Evolutionary conservation across 2,888 invertebrate species (phyloP), one percentile per base, ranked within the genome.

Genomic region (Augiades crinisus): DNA sequence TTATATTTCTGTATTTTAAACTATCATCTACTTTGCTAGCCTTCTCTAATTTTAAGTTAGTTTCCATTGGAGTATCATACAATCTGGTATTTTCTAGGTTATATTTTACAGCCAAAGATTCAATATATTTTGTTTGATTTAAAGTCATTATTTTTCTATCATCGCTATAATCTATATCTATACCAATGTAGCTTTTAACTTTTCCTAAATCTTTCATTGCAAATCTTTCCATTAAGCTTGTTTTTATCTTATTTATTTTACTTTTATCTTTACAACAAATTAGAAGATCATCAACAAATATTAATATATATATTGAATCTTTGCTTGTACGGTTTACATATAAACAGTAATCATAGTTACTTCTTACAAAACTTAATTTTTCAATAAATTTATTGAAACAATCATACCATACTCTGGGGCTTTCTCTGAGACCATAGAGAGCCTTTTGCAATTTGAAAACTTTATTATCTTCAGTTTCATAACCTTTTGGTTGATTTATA

Each of bases 111-210:
- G 49, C 45, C 45, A 53, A 41, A 53, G 47, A 53, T 47, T 47
- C 47, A 47, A 54, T 51, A 46, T 54, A 54, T 30, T 54, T 54
- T 51, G 54, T 54, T 53, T 53, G 41, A 22, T 13, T 43, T 47
- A 53, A 4, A 34, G 47, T 43, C 53, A 47, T 36, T 47, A 47
- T 19, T 14, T 38, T 51, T 57, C 37, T 46, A 8, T 56, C 54
- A 58, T 69, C 41, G 53, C 60, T 61, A 56, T 69, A 61, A 21
- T 63, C 57, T 59, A 73, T 65, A 54, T 72, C 62, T 45, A 73
- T 73, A 1, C 72, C 72, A 56, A 75, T 54, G 47, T 72, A 70
- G 8, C 16, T 67, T 57, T 63, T 67, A 43, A 67, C 46, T 65
- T 61, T 65, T 10, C 67, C 68, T 4, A 70, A 24, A 38, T 74